Percentiles rank a stretch among this genome's conserved stretches.
These are phyloP conservation scores for Macaria notata DNA, from an alignment of 2,888 invertebrate species.

Conservation along the genomic window DNA sequence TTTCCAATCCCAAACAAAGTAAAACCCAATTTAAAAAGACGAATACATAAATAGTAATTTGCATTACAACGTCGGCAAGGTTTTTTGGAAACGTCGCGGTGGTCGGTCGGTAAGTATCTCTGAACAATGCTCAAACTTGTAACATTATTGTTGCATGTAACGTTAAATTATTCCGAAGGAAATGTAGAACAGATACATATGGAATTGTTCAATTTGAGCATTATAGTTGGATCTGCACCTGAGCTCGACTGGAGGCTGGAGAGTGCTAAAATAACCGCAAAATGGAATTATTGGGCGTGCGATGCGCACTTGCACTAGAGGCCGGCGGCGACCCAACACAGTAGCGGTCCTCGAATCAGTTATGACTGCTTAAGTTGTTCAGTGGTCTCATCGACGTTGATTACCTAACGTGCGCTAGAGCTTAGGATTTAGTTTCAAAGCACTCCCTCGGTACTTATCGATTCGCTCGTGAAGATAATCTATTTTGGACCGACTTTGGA, in stretches of 20 bases:
- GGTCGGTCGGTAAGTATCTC: conserved; percentile 8
- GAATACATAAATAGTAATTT: conserved; percentile 68
- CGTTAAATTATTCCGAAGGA: conserved; percentile 13
- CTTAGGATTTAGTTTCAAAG: conserved; percentile 2
- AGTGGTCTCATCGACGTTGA: conserved; percentile 17
- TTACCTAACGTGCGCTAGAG: conserved; percentile 4
- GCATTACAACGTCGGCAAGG: conserved; percentile 61
- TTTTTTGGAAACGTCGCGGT: conserved; percentile 42
- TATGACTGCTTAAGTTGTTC: conserved; percentile 38
- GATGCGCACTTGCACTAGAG: conserved; percentile 58
- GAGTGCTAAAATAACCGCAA: conserved; percentile 74
- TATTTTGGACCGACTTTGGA: neutral
- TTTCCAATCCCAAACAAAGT: conserved; percentile 68
- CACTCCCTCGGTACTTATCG: neutral
- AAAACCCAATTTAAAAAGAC: conserved; percentile 62
- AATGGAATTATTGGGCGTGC: conserved; percentile 75
- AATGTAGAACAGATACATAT: conserved; percentile 30
- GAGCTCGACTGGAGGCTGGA: conserved; percentile 48
- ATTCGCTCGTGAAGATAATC: neutral
- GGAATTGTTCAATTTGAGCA: conserved; percentile 61
- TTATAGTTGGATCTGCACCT: conserved; percentile 63
- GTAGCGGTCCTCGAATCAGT: conserved; percentile 50
- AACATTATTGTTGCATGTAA: conserved; percentile 13
- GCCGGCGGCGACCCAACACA: conserved; percentile 52
- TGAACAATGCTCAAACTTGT: conserved; percentile 18